These are phyloP conservation scores for Acanthochromis polyacanthus DNA, from an alignment of 2,113 vertebrate genomes.

Conservation along the genomic window DNA sequence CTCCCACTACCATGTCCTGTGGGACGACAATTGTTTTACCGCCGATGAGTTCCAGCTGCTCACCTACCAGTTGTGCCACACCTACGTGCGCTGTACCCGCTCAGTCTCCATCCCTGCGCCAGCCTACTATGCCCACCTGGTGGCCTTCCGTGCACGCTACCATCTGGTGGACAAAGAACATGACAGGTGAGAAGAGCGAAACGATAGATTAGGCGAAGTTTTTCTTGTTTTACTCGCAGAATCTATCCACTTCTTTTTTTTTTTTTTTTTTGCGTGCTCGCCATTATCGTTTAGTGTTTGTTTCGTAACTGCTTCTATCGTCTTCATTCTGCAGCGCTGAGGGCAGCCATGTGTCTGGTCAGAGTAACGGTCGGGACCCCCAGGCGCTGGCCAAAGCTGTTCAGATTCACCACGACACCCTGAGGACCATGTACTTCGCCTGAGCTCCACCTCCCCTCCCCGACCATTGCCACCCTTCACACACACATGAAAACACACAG, in stretches of 20 bases:
- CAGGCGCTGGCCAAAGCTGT: constrained; percentile 99
- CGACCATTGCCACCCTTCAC: constrained; percentile 66
- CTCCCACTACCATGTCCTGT: constrained; percentile 99
- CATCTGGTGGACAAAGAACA: constrained; percentile 99
- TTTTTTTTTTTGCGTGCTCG: not conserved
- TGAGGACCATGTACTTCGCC: constrained; percentile 99
- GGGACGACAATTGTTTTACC: constrained; percentile 99
- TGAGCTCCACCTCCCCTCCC: constrained; percentile 79
- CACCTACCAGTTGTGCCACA: constrained; percentile 99
- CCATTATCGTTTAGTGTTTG: not conserved
- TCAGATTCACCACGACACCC: constrained; percentile 99
- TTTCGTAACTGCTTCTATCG: not conserved
- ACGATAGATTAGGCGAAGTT: not conserved
- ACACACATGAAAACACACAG: constrained; percentile 77
- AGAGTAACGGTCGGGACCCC: constrained; percentile 98
- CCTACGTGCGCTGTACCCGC: constrained; percentile 97
- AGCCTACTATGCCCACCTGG: constrained; percentile 98
- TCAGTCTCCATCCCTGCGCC: constrained; percentile 99
- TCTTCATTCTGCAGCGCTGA: constrained; percentile 88
- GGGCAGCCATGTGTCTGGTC: constrained; percentile 99
- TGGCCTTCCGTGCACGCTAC: constrained; percentile 98
- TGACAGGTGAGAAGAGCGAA: constrained; percentile 89
- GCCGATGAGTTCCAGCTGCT: constrained; percentile 99
- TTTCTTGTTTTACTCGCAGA: not conserved
- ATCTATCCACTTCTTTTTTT: too few relatives aligned